Evolutionary conservation across 2,888 invertebrate genomes (phyloP), one percentile per base, ranked within the genome.

Genomic region (Adelphocoris suturalis): DNA sequence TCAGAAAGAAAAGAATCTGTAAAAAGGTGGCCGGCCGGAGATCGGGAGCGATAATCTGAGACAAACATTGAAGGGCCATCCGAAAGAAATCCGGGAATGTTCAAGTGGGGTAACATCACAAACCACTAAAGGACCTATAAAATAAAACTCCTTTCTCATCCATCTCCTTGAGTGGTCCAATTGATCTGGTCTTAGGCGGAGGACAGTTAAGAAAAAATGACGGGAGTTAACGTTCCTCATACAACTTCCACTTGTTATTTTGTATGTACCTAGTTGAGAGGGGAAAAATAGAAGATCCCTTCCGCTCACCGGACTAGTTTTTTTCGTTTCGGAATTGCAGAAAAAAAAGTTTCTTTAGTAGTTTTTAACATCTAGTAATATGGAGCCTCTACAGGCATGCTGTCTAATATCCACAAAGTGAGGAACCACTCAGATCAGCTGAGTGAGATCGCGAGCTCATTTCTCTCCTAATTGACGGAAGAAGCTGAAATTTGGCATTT

Each of bases 31-130:
- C 23, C 23, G 85, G 57, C 14, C 84, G 85, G 85, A 85, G 85
- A 85, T 85, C 85, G 85, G 85, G 85, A 85, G 85, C 85, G 85
- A 85, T 85, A 85, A 61, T 85, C 85, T 61, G 37, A 85, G 85
- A 46, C 85, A 61, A 68, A 85, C 85, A 85, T 85, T 57, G 85
- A 85, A 85, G 85, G 61, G 19, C 85, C 85, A 85, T 85, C 85
- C 19, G 37, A 57, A 82, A 28, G 57, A 85, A 85, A 57, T 37
- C 85, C 55, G 85, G 82, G 57, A 85, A 37, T 52, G 37, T 61
- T 85, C 85, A 57, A 84, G 27, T 28, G 57, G 84, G 55, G 84
- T 81, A 84, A 85, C 85, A 85, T 85, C 85, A 85, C 85, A 85
- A 85, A 85, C 85, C 85, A 85, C 85, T 85, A 85, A 85, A 28